Percentiles rank a stretch among this genome's conserved stretches.
phyloP scores from a whole-genome alignment of 2,113 vertebrate species.

The Australoheros scitulus region DNA sequence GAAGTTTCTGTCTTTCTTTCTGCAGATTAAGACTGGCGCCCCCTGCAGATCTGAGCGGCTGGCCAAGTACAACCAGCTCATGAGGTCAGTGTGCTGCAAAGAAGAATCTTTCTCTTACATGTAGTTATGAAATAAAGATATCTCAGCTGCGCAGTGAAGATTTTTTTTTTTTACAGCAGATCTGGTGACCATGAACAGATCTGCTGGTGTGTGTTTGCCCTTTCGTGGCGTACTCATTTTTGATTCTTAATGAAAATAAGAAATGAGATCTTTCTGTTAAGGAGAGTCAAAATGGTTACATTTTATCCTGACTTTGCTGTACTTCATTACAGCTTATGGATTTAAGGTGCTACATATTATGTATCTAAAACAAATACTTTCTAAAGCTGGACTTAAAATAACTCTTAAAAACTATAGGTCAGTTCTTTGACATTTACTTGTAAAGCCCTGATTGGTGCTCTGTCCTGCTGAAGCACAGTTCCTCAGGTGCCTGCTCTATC shows the following conservation, averaged over 20 bases:
- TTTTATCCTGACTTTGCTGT: too few species aligned
- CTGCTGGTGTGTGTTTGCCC: not conserved
- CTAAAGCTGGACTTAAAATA: not conserved
- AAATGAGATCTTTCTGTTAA: not conserved
- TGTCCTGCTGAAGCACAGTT: not conserved
- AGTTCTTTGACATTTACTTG: not conserved
- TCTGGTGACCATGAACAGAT: not conserved
- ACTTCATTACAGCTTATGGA: too few species aligned
- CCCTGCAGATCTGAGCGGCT: slow-evolving; percentile 93
- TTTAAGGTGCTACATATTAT: too few species aligned
- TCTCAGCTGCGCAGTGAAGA: not conserved
- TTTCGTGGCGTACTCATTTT: rapidly evolving
- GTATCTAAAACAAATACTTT: not conserved
- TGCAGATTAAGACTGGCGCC: slow-evolving; percentile 93
- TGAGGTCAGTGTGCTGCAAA: slow-evolving; percentile 83
- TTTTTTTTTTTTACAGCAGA: not conserved
- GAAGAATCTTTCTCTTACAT: not conserved
- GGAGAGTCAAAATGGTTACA: not conserved
- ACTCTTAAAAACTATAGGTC: not conserved
- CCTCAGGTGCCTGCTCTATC: slow-evolving; percentile 2
- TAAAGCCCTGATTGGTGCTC: not conserved
- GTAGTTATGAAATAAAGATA: not conserved
- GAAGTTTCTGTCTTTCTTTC: not conserved
- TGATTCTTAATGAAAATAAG: not conserved
- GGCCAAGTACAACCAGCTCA: slow-evolving; percentile 95